Conservation (phyloP, 2,797 vertebrate genomes). For the Phalanger gymnotis region DNA sequence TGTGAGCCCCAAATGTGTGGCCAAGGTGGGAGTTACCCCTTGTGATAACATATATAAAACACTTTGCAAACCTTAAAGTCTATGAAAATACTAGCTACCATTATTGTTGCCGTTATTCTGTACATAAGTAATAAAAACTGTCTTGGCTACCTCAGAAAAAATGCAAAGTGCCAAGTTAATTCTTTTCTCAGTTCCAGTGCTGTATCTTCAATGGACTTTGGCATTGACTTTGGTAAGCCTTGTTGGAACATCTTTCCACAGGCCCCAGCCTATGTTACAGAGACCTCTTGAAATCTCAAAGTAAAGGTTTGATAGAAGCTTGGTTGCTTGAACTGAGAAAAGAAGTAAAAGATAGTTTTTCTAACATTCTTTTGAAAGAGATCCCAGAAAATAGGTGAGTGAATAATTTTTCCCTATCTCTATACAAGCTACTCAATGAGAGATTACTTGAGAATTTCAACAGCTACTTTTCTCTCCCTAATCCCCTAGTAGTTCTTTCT, state of each 20-base stretch:
- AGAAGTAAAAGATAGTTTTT: neutral
- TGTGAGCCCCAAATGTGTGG: neutral
- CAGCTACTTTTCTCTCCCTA: neutral
- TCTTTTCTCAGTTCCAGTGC: neutral
- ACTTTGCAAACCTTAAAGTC: neutral
- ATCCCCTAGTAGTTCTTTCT: neutral
- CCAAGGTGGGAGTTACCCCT: neutral
- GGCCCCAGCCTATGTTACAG: too few relatives aligned
- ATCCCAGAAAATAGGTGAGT: neutral
- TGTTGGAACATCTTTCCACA: neutral
- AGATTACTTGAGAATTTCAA: neutral
- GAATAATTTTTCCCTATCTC: neutral
- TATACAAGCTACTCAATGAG: neutral
- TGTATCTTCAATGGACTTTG: neutral
- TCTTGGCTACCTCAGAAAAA: neutral
- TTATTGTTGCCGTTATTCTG: neutral
- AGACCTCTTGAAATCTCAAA: neutral
- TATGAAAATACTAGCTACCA: neutral
- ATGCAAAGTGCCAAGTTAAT: neutral
- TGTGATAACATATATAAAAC: neutral
- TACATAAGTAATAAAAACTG: neutral
- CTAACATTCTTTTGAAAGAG: neutral
- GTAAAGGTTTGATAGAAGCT: neutral
- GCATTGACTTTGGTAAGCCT: neutral
- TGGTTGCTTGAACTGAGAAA: neutral